phyloP scores from a whole-genome alignment of 2,888 invertebrate species.

The Caenorhabditis becei region DNA sequence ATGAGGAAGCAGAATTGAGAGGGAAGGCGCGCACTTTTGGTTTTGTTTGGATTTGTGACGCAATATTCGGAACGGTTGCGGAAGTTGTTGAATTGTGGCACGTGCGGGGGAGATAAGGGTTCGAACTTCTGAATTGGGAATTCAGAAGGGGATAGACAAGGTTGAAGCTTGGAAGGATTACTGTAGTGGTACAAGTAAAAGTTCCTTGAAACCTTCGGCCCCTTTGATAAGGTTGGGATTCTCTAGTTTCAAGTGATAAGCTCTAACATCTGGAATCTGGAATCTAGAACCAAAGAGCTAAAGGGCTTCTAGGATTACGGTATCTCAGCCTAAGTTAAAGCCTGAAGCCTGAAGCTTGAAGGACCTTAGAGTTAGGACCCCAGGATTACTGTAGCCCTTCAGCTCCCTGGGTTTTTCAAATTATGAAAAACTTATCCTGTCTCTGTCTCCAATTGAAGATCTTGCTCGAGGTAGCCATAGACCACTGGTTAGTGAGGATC shows the following conservation, averaged over 20 bases:
- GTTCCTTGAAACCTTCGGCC: no score
- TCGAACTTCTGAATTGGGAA: no score
- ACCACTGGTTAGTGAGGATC: neutral
- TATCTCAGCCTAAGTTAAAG: neutral
- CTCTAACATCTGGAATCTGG: no score
- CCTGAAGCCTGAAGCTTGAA: no score
- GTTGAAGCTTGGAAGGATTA: no score
- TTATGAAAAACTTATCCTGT: slow-evolving; percentile 8
- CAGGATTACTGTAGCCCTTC: neutral
- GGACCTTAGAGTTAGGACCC: neutral
- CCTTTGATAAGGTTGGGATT: no score
- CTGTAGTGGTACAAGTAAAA: no score
- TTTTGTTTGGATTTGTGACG: slow-evolving; percentile 42
- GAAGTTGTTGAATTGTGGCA: neutral
- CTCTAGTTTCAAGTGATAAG: no score
- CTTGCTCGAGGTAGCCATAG: neutral
- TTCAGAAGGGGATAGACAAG: no score
- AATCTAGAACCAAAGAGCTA: no score
- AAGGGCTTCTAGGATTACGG: no score
- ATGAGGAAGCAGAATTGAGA: slow-evolving; percentile 29
- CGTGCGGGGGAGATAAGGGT: slow-evolving; percentile 3
- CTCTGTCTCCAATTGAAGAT: neutral
- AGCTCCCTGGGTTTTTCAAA: no score
- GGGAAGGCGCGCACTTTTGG: slow-evolving; percentile 37
- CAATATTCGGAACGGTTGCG: slow-evolving; percentile 31